These are phyloP conservation scores for Loxodonta africana DNA, from an alignment of 2,113 vertebrate genomes.

Conservation along the genomic window DNA sequence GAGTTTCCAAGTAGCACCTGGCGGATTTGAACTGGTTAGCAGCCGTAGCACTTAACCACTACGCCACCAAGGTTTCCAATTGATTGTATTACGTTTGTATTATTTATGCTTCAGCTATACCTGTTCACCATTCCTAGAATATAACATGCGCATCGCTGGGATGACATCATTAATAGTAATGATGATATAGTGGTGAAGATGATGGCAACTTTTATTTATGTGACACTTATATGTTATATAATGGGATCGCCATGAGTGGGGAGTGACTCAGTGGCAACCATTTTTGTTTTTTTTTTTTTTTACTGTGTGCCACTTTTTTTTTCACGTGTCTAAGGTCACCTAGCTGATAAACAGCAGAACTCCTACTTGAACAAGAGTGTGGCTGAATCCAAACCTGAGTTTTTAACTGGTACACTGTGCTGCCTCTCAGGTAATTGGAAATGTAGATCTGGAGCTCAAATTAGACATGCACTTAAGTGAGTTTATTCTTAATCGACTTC, in stretches of 20 bases:
- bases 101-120: background rate
- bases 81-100: slow-evolving; percentile 18
- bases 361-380: background rate
- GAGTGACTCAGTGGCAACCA: background rate
- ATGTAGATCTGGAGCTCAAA: background rate
- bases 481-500: background rate
- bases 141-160: background rate
- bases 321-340: background rate
- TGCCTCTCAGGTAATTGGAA: background rate
- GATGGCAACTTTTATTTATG: background rate
- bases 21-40: too few relatives aligned
- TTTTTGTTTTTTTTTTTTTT: background rate
- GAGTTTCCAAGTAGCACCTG: too few relatives aligned
- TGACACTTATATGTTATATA: background rate
- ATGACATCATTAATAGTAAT: background rate
- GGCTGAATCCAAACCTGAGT: background rate
- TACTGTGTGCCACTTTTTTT: background rate
- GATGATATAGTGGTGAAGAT: background rate
- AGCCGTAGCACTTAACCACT: too few relatives aligned
- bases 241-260: background rate
- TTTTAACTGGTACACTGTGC: background rate
- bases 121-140: background rate
- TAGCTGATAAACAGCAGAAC: background rate
- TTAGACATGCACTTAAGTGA: background rate
- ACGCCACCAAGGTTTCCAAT: background rate